These are phyloP conservation scores for Myripristis murdjan DNA, from an alignment of 2,797 vertebrate genomes.

Conservation along the genomic window DNA sequence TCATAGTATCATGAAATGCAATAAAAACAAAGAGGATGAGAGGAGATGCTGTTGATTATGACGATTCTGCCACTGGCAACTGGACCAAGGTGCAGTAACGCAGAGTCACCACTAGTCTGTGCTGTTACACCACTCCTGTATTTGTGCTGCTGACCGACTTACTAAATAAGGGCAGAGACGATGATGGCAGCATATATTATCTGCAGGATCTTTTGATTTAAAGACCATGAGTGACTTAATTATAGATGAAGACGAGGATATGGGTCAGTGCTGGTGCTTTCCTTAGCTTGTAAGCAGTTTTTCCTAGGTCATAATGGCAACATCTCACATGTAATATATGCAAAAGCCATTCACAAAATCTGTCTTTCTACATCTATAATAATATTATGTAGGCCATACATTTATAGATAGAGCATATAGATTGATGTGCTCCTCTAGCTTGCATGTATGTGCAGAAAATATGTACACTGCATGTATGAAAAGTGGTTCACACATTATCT, in stretches of 20 bases:
- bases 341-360: neutral
- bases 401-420: too few species aligned
- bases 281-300: conserved; percentile 25
- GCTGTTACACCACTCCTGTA: conserved; percentile 74
- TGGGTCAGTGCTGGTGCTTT: conserved; percentile 18
- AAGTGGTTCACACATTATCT: conserved; percentile 63
- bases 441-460: conserved; percentile 43
- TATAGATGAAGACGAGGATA: conserved; percentile 41
- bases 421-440: too few species aligned
- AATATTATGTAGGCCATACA: too few species aligned
- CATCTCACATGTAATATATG: conserved; percentile 12
- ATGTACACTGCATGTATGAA: conserved; percentile 34
- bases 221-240: conserved; percentile 51
- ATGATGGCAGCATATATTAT: conserved; percentile 81
- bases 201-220: conserved; percentile 50
- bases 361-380: too few species aligned
- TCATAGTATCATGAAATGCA: neutral
- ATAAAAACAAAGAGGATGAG: neutral
- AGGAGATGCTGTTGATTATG: neutral
- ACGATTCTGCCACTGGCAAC: conserved; percentile 17
- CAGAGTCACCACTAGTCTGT: conserved; percentile 71
- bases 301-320: conserved; percentile 15
- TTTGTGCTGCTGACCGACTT: conserved; percentile 74
- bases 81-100: conserved; percentile 41
- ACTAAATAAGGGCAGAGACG: conserved; percentile 58